phyloP scores from a whole-genome alignment of 2,888 invertebrate genomes.

The Drosophila fungiperda region DNA sequence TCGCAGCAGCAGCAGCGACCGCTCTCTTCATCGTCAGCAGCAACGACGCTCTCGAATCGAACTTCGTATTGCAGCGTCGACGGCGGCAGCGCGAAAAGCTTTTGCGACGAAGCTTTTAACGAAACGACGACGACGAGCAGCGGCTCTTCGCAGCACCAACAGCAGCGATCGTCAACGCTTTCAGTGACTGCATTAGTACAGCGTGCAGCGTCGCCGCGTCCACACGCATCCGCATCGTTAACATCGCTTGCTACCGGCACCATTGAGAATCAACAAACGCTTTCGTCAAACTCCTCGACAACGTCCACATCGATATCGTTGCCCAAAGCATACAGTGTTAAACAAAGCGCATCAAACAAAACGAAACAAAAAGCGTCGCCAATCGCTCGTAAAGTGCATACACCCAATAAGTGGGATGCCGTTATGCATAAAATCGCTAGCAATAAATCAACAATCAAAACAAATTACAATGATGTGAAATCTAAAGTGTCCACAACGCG shows the following conservation, averaged over 20 bases:
- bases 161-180: conserved; percentile 48
- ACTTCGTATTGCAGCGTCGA: conserved; percentile 83
- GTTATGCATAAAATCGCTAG: conserved; percentile 93
- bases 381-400: conserved; percentile 72
- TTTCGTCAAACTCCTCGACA: conserved; percentile 51
- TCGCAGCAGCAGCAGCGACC: conserved; percentile 75
- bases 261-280: conserved; percentile 56
- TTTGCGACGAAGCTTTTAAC: conserved; percentile 81
- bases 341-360: conserved; percentile 17
- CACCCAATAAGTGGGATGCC: conserved; percentile 90
- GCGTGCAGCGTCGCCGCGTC: conserved; percentile 81
- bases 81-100: conserved; percentile 81
- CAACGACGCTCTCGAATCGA: conserved; percentile 83
- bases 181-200: conserved; percentile 70
- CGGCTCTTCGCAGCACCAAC: conserved; percentile 25
- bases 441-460: conserved; percentile 87
- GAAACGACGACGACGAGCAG: conserved; percentile 25
- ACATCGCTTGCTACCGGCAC: conserved; percentile 69
- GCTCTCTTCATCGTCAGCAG: conserved; percentile 78
- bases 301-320: conserved; percentile 45
- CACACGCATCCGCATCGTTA: conserved; percentile 77
- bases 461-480: conserved; percentile 93
- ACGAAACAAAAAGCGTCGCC: conserved; percentile 15
- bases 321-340: conserved; percentile 41
- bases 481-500: conserved; percentile 89